These are phyloP conservation scores for Drosophila leontia DNA, from an alignment of 1,140 invertebrate species.

Conservation along the genomic window DNA sequence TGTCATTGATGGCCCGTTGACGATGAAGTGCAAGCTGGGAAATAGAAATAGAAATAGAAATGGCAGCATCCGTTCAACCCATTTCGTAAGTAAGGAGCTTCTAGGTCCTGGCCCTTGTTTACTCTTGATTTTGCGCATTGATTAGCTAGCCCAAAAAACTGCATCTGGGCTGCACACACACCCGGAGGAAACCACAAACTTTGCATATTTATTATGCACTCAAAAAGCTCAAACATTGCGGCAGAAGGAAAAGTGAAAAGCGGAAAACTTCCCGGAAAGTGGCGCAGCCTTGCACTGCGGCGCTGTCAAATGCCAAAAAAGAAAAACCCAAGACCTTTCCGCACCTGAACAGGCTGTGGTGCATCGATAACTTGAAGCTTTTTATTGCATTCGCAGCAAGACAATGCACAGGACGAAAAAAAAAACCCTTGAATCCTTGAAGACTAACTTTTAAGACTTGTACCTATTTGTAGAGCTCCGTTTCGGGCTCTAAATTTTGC, in stretches of 20 bases:
- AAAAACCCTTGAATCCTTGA: background rate
- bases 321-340: constrained; percentile 1
- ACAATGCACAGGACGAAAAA: constrained; percentile 1
- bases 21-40: constrained; percentile 78
- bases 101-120: constrained; percentile 48
- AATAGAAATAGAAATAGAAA: constrained; percentile 69
- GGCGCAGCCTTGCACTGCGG: constrained; percentile 29
- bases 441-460: background rate
- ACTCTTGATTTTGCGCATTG: constrained; percentile 74
- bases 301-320: constrained; percentile 14
- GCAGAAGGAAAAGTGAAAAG: constrained; percentile 38
- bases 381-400: constrained; percentile 44
- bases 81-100: constrained; percentile 35
- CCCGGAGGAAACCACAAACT: constrained; percentile 50
- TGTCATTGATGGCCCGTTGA: constrained; percentile 79
- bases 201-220: constrained; percentile 78
- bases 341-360: constrained; percentile 14
- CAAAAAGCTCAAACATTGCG: constrained; percentile 68
- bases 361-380: constrained; percentile 64
- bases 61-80: constrained; percentile 2
- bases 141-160: constrained; percentile 52
- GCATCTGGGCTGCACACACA: background rate
- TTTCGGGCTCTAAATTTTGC: background rate
- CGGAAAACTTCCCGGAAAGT: constrained; percentile 32
- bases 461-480: background rate